Base-by-base conservation (phyloP, 2,888 invertebrate species). In the Platycheirus rosarum region DNA sequence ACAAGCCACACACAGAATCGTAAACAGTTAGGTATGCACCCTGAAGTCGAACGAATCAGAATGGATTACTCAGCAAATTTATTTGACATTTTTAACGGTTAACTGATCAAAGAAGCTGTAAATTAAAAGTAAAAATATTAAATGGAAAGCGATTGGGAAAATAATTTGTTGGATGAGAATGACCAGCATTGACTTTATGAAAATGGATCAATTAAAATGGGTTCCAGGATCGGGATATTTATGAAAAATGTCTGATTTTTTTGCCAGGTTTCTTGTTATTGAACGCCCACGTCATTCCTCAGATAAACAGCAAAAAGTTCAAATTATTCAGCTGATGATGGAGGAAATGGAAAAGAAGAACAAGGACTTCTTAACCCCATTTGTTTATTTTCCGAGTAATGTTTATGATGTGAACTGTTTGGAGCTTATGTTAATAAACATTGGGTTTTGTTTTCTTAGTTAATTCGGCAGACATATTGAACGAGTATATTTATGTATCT, bases 71-170 rank as follows among this genome's bases (percentile, higher is more conserved):
- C 70, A 63, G 53, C 48, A 75, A 80, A 80, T 80, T 75, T 80
- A 80, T 80, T 75, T 75, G 80, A 80, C 80, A 80, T 66, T 62
- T 80, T 75, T 75, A 75, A 80, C 66, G 75, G 75, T 60, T 51
- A 26, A 75, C 75, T 75, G 65, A 70, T 70, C 75, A 80, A 66
- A 75, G 75, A 75, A 74, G 65, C 57, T 75, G 80, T 75, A 80
- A 65, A 75, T 46, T 60, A 46, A 57, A 18, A 37, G 13, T 35
- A 29, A 37, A 3, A 14, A 42, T 29, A 65, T 35, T 35, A 57
- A 7, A 51, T 35, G 57, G 23, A 14, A 49, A 46, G 46, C 44
- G 65, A 57, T 65, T 23, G 42, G 7, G 9, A 53, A 70, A 73
- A 73, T 65, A 73, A 73, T 73, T 73, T 40, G 3, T 2, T 40